phyloP scores from a whole-genome alignment of 2,888 invertebrate genomes.

The Limnephilus lunatus region DNA sequence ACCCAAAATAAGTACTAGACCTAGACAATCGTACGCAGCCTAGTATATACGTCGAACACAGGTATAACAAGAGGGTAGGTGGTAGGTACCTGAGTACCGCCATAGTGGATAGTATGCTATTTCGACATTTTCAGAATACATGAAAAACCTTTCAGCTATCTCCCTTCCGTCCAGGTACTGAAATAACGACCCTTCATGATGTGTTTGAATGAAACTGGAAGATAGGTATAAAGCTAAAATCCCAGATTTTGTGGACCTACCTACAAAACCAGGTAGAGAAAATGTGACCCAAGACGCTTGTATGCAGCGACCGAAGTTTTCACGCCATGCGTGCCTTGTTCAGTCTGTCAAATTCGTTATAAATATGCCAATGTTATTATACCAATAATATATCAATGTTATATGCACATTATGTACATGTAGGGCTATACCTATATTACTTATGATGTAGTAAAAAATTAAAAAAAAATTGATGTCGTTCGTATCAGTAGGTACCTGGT shows the following conservation, averaged over 20 bases:
- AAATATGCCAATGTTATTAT: no score
- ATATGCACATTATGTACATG: no score
- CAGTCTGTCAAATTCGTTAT: no score
- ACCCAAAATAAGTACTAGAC: neutral
- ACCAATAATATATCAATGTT: no score
- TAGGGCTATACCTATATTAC: no score
- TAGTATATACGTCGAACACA: neutral
- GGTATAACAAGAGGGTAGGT: neutral
- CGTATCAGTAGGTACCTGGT: no score
- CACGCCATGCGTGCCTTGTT: no score
- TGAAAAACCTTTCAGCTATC: neutral
- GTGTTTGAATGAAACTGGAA: neutral
- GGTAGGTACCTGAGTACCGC: no score
- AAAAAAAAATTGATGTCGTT: no score
- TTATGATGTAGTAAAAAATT: no score
- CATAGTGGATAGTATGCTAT: neutral
- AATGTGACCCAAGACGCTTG: neutral
- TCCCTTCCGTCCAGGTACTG: neutral
- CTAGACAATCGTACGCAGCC: neutral
- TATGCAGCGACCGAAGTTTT: neutral
- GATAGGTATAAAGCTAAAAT: neutral
- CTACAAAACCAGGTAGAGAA: neutral
- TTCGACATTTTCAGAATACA: no score
- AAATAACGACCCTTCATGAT: neutral
- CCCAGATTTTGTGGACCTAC: neutral